These are phyloP conservation scores for Tyto alba DNA, from an alignment of 2,113 vertebrate genomes.

Conservation along the genomic window DNA sequence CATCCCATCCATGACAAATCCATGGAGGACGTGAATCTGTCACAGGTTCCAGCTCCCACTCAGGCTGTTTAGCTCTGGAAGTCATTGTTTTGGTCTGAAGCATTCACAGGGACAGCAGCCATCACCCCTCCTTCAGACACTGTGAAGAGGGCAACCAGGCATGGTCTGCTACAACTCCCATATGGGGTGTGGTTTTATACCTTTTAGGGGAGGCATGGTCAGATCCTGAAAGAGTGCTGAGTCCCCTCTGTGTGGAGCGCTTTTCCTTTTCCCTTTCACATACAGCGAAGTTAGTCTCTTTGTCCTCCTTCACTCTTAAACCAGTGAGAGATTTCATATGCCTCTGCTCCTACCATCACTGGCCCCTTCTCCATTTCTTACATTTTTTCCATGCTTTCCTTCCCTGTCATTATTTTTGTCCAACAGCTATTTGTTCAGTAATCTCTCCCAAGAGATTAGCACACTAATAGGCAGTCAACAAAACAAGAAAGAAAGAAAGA, in stretches of 20 bases:
- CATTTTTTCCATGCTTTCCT: not conserved
- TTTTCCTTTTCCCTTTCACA: not conserved
- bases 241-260: not conserved
- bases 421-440: constrained; percentile 62
- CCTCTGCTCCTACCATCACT: not conserved
- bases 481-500: constrained; percentile 58
- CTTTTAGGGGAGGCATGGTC: not conserved
- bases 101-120: not conserved
- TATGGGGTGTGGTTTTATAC: not conserved
- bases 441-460: constrained; percentile 60
- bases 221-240: not conserved
- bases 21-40: accelerated
- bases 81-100: not conserved
- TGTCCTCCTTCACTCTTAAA: not conserved
- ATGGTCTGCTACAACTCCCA: not conserved
- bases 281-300: not conserved
- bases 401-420: constrained; percentile 58
- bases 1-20: too few relatives aligned
- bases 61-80: not conserved
- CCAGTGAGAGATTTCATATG: not conserved
- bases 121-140: accelerated
- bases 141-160: not conserved
- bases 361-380: not conserved
- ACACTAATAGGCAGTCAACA: constrained; percentile 62
- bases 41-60: not conserved